These are phyloP conservation scores for Dipus sagitta DNA, from an alignment of 2,797 vertebrate genomes.

Conservation along the genomic window DNA sequence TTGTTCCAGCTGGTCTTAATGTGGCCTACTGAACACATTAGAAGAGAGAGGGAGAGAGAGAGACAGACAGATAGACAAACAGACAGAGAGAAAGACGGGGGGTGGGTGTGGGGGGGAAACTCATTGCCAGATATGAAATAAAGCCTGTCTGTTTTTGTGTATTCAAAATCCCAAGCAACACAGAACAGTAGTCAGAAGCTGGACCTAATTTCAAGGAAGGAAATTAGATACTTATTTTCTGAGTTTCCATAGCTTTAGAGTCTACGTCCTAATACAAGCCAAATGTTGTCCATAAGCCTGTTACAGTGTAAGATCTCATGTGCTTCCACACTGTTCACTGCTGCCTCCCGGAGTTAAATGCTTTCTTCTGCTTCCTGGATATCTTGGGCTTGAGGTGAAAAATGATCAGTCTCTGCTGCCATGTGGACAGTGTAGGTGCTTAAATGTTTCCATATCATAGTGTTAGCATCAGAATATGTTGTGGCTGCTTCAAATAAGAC, in stretches of 20 bases:
- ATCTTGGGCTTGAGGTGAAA: constrained; percentile 75
- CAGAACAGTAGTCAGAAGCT: constrained; percentile 77
- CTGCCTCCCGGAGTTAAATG: constrained; percentile 70
- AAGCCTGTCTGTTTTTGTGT: constrained; percentile 65
- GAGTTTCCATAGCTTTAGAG: constrained; percentile 27
- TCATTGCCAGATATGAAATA: constrained; percentile 62
- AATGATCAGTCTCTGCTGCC: constrained; percentile 71
- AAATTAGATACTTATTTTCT: constrained; percentile 77
- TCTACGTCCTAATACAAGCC: constrained; percentile 73
- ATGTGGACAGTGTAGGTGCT: constrained; percentile 77
- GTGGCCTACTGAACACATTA: background rate
- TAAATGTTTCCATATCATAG: constrained; percentile 75
- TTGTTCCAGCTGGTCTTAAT: background rate
- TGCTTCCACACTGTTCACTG: constrained; percentile 56
- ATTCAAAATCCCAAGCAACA: constrained; percentile 62
- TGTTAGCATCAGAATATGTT: constrained; percentile 80
- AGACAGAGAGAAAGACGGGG: too few relatives aligned
- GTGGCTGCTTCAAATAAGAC: constrained; percentile 82
- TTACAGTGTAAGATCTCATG: constrained; percentile 65
- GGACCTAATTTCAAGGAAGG: constrained; percentile 74
- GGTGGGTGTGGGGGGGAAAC: background rate
- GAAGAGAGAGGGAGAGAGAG: background rate
- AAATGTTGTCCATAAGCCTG: constrained; percentile 78
- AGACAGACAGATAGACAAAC: too few relatives aligned
- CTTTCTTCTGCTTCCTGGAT: constrained; percentile 69